Base-by-base conservation (phyloP, 1,140 invertebrate genomes). In the Drosophila lini region DNA sequence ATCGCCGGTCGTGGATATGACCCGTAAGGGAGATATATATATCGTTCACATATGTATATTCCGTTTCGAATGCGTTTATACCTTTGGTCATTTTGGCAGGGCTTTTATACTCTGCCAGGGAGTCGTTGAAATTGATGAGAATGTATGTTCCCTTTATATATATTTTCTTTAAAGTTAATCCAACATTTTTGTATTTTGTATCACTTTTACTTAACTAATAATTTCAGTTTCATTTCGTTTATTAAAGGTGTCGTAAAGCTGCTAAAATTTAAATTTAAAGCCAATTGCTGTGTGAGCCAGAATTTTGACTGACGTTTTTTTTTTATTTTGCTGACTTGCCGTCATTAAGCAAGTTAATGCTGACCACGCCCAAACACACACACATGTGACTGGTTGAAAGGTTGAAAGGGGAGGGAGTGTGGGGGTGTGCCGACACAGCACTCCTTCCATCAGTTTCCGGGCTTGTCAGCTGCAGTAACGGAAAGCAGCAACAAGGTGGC, bases 261-360 rank as follows among this genome's bases (percentile, higher is more conserved):
- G 4, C 0, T 10, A 0, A 0, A 25, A 25, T 34, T 31, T 32
- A n/a, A 34, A 36, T 10, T 38, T 15, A 10, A 19, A 13, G 40
- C 11, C n/a, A 3, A 22, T 22, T 22, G 10, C 32, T 5, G 11
- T 1, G 16, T 28, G 5, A 32, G 10, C 5, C 3, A 19, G n/a
- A 3, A 25, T 38, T 36, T 36, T 22, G 1, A 19, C 5, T 15
- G 3, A 32, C n/a, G 13, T 1, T 32, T 16, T 55, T 32, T 16
- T 55, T 59, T 48, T 61, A 32, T 48, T 44, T 19, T 15, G 5
- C 32, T 41, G 45, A 38, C 5, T 42, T 4, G 22, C 42, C 45
- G 8, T 45, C 67, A 71, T 73, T 73, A 59, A 71, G 31, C 53
- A 15, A 15, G 38, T 48, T 71, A 73, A 71, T 73, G 69, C 36